A percentile compares a stretch with the other conserved stretches of the same genome.
Conservation (phyloP, 92 coral and sea anemone genomes). For the Epizoanthus fatuus region DNA sequence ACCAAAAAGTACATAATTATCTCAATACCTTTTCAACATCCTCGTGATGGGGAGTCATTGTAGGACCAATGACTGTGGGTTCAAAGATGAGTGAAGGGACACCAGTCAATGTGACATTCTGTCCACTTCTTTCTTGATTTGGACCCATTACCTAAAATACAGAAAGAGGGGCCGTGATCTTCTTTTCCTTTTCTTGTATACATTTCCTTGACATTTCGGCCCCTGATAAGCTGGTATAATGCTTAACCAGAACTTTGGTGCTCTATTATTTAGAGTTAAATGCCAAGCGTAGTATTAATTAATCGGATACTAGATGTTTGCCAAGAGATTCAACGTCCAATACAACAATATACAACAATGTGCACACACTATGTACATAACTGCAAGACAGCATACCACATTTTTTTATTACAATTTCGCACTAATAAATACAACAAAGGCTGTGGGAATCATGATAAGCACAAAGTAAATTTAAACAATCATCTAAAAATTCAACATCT, state of each 20-base stretch:
- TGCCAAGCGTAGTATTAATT: too few species aligned
- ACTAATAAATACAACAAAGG: not conserved
- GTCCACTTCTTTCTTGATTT: conserved; percentile 12
- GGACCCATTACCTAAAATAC: conserved; percentile 10
- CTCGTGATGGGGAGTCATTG: not conserved
- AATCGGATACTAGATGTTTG: too few species aligned
- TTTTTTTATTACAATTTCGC: too few species aligned
- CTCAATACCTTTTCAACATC: conserved; percentile 12
- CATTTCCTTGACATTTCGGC: too few species aligned
- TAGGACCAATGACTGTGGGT: conserved; percentile 21
- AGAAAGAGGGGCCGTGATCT: not conserved
- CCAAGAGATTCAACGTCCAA: too few species aligned
- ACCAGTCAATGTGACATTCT: conserved; percentile 14
- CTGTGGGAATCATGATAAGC: not conserved
- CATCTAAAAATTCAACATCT: not conserved
- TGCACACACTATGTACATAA: too few species aligned
- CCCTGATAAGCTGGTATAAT: too few species aligned
- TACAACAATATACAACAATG: too few species aligned
- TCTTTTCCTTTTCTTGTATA: too few species aligned
- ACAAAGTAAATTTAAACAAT: not conserved
- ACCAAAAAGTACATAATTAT: not conserved
- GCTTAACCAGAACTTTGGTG: too few species aligned
- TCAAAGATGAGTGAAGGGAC: conserved; percentile 32
- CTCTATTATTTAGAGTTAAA: too few species aligned
- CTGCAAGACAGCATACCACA: too few species aligned